Evolutionary conservation across 2,888 invertebrate species (phyloP).

Genomic region (Leucozona laternaria): DNA sequence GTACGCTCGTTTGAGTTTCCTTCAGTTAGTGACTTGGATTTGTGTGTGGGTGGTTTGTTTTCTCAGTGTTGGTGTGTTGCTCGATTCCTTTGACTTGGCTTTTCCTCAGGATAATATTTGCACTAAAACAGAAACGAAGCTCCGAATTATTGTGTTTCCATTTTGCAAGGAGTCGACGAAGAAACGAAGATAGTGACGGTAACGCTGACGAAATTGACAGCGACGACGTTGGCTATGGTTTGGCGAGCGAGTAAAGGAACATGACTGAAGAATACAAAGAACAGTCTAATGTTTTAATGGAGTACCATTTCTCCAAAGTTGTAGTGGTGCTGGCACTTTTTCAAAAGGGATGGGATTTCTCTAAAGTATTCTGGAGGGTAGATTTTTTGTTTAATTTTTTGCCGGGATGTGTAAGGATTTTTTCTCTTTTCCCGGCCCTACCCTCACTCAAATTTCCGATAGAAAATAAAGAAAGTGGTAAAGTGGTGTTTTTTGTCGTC

Average conservation of each 20-base stretch:
- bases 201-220: conserved; percentile 32
- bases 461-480: conserved; percentile 69
- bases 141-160: conserved; percentile 45
- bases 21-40: conserved; percentile 49
- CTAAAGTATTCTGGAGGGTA: conserved; percentile 60
- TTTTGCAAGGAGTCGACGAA: conserved; percentile 40
- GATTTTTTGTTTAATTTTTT: conserved; percentile 31
- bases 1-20: conserved; percentile 26
- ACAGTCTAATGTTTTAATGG: conserved; percentile 45
- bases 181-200: conserved; percentile 48
- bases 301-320: conserved; percentile 12
- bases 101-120: conserved; percentile 37
- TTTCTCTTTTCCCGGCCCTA: conserved; percentile 38
- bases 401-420: conserved; percentile 48
- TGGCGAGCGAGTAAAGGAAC: conserved; percentile 20
- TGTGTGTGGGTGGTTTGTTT: conserved; percentile 33
- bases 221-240: conserved; percentile 17
- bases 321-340: conserved; percentile 44
- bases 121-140: conserved; percentile 64
- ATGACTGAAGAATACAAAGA: conserved; percentile 19
- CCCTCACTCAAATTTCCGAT: conserved; percentile 16
- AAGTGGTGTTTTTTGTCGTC: conserved; percentile 34
- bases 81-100: conserved; percentile 46
- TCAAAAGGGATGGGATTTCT: conserved; percentile 63
- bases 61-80: conserved; percentile 16